Evolutionary conservation across 2,888 invertebrate genomes (phyloP).

Genomic region (Onthophagus sagittarius): DNA sequence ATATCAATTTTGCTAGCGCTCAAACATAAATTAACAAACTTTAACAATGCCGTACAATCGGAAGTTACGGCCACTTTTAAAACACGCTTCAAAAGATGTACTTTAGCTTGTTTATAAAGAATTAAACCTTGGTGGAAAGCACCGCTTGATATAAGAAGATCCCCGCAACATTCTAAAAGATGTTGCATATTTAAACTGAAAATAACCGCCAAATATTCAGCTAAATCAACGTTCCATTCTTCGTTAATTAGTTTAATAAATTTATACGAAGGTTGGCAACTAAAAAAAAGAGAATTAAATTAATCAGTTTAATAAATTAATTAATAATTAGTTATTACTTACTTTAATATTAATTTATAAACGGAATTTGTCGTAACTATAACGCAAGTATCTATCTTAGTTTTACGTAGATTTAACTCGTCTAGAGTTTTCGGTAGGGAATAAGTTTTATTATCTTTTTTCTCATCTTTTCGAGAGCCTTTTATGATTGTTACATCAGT

Average conservation of each 20-base stretch:
- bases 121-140: slow-evolving; percentile 73
- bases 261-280: slow-evolving; percentile 49
- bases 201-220: slow-evolving; percentile 56
- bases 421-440: slow-evolving; percentile 48
- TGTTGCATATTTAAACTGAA: slow-evolving; percentile 62
- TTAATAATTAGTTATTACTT: slow-evolving; percentile 18
- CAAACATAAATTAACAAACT: slow-evolving; percentile 56
- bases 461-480: slow-evolving; percentile 38
- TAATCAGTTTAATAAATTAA: background rate
- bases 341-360: slow-evolving; percentile 59
- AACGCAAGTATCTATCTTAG: slow-evolving; percentile 55
- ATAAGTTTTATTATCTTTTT: slow-evolving; percentile 38
- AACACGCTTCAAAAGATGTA: slow-evolving; percentile 56
- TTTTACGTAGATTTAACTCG: slow-evolving; percentile 50
- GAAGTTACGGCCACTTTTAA: slow-evolving; percentile 61
- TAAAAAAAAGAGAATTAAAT: slow-evolving; percentile 27
- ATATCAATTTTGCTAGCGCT: slow-evolving; percentile 54
- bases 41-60: slow-evolving; percentile 58
- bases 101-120: slow-evolving; percentile 66
- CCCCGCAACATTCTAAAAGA: slow-evolving; percentile 75
- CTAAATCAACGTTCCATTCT: slow-evolving; percentile 53
- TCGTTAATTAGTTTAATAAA: slow-evolving; percentile 57
- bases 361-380: slow-evolving; percentile 58
- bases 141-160: slow-evolving; percentile 70
- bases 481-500: slow-evolving; percentile 46